These are phyloP conservation scores for Mercenaria mercenaria DNA, from an alignment of 1,140 invertebrate species.

Conservation along the genomic window DNA sequence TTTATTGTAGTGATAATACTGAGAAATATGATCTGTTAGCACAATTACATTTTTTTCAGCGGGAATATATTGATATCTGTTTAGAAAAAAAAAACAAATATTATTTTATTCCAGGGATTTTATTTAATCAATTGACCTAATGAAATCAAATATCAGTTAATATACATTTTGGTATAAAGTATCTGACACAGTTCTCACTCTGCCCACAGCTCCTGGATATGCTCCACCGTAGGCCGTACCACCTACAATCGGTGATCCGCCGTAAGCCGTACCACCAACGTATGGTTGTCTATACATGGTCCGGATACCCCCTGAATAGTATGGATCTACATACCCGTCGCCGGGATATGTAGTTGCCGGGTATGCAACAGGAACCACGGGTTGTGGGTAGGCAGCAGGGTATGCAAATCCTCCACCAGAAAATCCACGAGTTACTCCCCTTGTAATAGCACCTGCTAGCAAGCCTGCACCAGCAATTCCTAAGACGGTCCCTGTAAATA, in stretches of 20 bases:
- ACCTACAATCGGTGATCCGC: not conserved
- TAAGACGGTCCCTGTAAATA: not conserved
- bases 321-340: not conserved
- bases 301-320: not conserved
- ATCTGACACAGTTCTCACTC: not conserved
- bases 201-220: not conserved
- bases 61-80: too few species aligned
- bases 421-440: not conserved
- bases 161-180: not conserved
- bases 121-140: too few species aligned
- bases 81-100: too few species aligned
- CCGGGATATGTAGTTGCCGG: not conserved
- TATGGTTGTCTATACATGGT: not conserved
- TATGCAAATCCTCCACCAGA: not conserved
- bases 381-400: not conserved
- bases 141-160: too few species aligned
- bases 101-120: too few species aligned
- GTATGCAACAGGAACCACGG: not conserved
- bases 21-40: too few species aligned
- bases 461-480: not conserved
- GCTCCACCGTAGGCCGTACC: not conserved
- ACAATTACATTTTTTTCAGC: too few species aligned
- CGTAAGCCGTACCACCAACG: not conserved
- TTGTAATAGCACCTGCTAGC: not conserved
- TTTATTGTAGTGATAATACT: too few species aligned